phyloP scores from a whole-genome alignment of 2,797 vertebrate genomes.

The Coregonus suidteri region DNA sequence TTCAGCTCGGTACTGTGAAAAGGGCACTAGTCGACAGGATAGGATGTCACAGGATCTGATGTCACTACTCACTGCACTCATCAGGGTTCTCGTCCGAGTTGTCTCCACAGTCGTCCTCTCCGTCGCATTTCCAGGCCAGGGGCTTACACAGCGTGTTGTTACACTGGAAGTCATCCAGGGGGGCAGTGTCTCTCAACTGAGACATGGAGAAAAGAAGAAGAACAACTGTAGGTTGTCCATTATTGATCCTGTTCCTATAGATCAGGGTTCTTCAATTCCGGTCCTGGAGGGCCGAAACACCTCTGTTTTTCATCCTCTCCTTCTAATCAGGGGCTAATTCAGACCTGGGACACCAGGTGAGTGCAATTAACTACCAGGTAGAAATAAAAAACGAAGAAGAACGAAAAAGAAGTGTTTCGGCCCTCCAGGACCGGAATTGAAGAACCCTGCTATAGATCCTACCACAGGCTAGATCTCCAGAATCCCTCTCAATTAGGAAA shows the following conservation, averaged over 20 bases:
- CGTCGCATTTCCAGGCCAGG: conserved; percentile 92
- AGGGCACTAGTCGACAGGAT: neutral
- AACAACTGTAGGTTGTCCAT: neutral
- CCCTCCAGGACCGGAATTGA: no score
- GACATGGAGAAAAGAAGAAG: conserved; percentile 2
- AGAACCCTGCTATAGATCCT: neutral
- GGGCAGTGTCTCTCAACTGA: conserved; percentile 84
- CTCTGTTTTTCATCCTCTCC: no score
- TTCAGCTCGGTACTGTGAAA: neutral
- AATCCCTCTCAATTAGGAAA: neutral
- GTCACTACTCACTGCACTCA: conserved; percentile 83
- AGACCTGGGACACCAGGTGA: no score
- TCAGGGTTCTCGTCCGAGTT: conserved; percentile 94
- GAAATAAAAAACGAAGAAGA: no score
- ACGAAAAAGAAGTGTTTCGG: no score
- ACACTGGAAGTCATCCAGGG: conserved; percentile 91
- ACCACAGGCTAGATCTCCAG: no score
- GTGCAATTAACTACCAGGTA: no score
- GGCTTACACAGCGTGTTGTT: conserved; percentile 98
- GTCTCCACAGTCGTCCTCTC: conserved; percentile 96
- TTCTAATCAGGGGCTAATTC: no score
- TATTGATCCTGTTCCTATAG: neutral
- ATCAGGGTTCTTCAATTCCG: neutral
- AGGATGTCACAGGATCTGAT: neutral
- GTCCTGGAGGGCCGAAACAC: no score